Percentiles rank a stretch among this genome's conserved stretches.
These are phyloP conservation scores for Spodoptera exigua DNA, from an alignment of 2,888 invertebrate genomes.

Conservation along the genomic window DNA sequence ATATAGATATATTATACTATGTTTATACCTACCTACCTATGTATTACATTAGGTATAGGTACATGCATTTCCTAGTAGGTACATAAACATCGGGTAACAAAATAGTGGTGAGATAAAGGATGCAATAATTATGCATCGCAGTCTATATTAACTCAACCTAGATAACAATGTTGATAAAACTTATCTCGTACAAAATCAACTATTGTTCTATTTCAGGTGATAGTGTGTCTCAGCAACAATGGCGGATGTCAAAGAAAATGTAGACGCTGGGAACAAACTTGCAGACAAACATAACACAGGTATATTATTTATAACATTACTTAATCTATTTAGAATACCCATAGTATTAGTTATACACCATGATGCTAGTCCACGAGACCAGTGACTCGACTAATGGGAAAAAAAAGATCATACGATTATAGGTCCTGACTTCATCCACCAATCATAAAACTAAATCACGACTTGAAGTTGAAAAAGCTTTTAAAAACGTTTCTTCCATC, in stretches of 20 bases:
- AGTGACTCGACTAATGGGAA: too few species aligned
- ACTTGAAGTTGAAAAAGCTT: too few species aligned
- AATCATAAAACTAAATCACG: too few species aligned
- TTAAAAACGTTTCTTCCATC: too few species aligned
- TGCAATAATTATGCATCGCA: constrained; percentile 34
- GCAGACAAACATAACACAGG: constrained; percentile 85
- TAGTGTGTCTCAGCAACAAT: constrained; percentile 60
- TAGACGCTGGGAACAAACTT: constrained; percentile 68
- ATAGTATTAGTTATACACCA: too few species aligned
- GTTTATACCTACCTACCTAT: not conserved
- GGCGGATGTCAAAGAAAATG: constrained; percentile 79
- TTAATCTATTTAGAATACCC: too few species aligned
- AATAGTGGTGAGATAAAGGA: constrained; percentile 42
- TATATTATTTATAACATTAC: constrained; percentile 48
- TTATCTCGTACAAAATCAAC: constrained; percentile 1
- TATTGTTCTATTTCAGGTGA: constrained; percentile 53
- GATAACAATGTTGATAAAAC: constrained; percentile 14
- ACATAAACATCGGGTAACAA: constrained; percentile 17
- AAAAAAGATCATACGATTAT: too few species aligned
- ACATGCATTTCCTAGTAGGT: constrained; percentile 2
- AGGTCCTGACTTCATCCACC: too few species aligned
- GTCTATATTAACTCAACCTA: constrained; percentile 35
- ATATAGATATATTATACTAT: not conserved
- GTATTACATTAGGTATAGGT: too few species aligned
- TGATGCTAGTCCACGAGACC: too few species aligned